Evolutionary conservation across 2,113 vertebrate species (phyloP), one percentile per base, ranked within the genome.

Genomic region (Cebus imitator): DNA sequence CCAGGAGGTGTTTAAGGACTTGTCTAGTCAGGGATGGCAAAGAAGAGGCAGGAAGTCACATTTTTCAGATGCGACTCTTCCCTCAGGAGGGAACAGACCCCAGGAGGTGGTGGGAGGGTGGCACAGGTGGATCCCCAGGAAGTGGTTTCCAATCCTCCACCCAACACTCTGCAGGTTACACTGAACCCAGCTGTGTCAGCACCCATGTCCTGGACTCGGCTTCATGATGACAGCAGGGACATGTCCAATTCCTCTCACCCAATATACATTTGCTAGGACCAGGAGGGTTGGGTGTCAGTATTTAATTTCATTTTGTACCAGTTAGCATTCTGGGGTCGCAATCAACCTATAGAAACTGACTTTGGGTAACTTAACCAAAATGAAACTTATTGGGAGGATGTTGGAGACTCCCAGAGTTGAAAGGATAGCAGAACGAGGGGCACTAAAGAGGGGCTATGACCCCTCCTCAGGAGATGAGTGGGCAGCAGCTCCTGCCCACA

Each of bases 391-490:
- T 23, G 75, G 45, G 75, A 52, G 17, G 30, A 17, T 75, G 21
- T 3, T 37, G 14, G 27, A 72, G 27, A 32, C 52, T 20, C 18
- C 48, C 40, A 52, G 32, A 32, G 40, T 30, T 8, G 12, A 84
- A 32, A 78, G 61, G 40, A 68, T n/a, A 50, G 61, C 40, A 6
- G 20, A 76, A 61, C 14, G 40, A 40, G 35, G 35, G 40, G 32
- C 18, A 16, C 14, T 43, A 8, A 10, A 13, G n/a, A 20, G 30
- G 66, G 48, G 20, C 8, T 11, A 1, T 23, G 20, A 30, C 18
- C 7, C 5, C 5, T 52, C 11, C 40, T 52, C 0, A 0, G 6
- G 18, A n/a, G 6, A 13, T 6, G 16, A 30, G 16, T n/a, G 40
- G 30, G 87, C 72, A 6, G 37, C 12, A 9, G 25, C 30, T 76